Evolutionary conservation across 2,888 invertebrate genomes (phyloP), one percentile per base, ranked within the genome.

Genomic region (Sepioteuthis lessoniana): DNA sequence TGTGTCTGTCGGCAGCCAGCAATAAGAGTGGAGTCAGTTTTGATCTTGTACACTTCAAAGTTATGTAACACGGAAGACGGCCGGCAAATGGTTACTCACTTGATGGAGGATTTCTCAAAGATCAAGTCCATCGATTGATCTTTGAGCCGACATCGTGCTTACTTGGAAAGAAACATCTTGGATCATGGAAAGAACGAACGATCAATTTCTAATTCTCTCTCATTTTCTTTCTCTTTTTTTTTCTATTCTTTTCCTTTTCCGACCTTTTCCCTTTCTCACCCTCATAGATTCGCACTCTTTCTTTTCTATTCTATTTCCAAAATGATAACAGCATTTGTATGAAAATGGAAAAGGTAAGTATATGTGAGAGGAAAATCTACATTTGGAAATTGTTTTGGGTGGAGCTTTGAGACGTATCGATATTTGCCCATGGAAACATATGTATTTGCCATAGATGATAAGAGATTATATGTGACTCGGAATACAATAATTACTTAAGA

Each of bases 1-100:
- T n/a, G 76, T 76, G 76, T 76, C 76, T 76, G 76, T 76, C 76
- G 76, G 76, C 76, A 76, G 76, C 76, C 76, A 76, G 76, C 76
- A 76, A 76, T 35, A 76, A 76, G 76, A 76, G 76, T 35, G n/a
- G 76, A 76, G 3, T n/a, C 76, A 76, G 76, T 76, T 76, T 76
- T 76, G 76, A 76, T 76, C 76, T 76, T 76, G 76, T n/a, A 76
- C 76, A 76, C 76, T 76, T 76, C 76, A 76, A 76, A 76, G 76
- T 76, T 76, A 76, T 76, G 76, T 35, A 76, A 76, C 76, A 76
- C 76, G 76, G n/a, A 76, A 35, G n/a, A 35, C 76, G n/a, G 76
- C 13, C 76, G 76, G 76, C 76, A 76, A 76, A 76, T 76, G 76
- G 76, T 76, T 76, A 76, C n/a, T 76, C 76, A 76, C 76, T 76